Evolutionary conservation across 2,888 invertebrate species (phyloP).

Genomic region (Sarcophaga subvicina): DNA sequence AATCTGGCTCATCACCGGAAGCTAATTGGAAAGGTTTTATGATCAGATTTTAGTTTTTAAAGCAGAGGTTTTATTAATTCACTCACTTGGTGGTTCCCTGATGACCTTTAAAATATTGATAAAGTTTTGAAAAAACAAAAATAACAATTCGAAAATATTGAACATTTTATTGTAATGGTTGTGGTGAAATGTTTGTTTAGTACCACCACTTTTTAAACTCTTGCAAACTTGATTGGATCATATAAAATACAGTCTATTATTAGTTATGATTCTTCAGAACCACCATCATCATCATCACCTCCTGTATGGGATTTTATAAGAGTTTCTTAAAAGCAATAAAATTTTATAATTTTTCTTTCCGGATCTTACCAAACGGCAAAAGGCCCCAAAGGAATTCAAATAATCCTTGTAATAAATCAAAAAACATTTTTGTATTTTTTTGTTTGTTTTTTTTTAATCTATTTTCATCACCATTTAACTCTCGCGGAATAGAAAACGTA

Average conservation of each 20-base stretch:
- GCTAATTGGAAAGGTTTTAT: conserved; percentile 58
- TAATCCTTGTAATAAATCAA: conserved; percentile 61
- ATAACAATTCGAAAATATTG: conserved; percentile 48
- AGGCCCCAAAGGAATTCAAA: conserved; percentile 62
- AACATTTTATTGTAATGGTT: conserved; percentile 18
- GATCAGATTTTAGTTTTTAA: conserved; percentile 1
- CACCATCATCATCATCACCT: conserved; percentile 43
- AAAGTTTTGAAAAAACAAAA: conserved; percentile 36
- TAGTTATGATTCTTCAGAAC: conserved; percentile 52
- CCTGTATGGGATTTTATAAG: neutral
- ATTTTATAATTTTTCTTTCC: neutral
- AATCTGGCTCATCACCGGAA: conserved; percentile 76
- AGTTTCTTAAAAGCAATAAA: neutral
- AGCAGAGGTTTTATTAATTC: neutral
- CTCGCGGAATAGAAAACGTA: neutral
- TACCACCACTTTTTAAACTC: too few relatives aligned
- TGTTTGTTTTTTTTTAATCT: neutral
- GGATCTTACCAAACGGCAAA: conserved; percentile 38
- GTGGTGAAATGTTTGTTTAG: too few relatives aligned
- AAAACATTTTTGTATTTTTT: conserved; percentile 54
- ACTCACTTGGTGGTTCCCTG: conserved; percentile 50
- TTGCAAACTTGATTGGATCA: too few relatives aligned
- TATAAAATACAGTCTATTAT: neutral
- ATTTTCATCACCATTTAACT: neutral
- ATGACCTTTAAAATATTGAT: conserved; percentile 22